A percentile compares a stretch with the other conserved stretches of the same genome.
phyloP scores from a whole-genome alignment of 2,113 vertebrate genomes.

The Dicerorhinus sumatrensis region DNA sequence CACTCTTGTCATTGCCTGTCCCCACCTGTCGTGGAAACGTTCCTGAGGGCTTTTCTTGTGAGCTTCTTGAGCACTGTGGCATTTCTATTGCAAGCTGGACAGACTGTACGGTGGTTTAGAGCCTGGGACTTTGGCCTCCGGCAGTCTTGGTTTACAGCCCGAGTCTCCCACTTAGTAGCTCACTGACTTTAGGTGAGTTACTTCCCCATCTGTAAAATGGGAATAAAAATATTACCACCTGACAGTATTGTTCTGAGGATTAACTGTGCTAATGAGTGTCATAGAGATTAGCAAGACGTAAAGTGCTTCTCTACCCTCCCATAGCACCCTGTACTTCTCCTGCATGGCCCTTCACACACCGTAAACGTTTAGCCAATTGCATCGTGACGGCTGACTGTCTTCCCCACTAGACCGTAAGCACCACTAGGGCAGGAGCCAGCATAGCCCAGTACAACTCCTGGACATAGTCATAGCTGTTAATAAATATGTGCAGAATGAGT shows the following conservation, averaged over 20 bases:
- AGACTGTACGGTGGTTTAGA: background rate
- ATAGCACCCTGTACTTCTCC: background rate
- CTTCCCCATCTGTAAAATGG: background rate
- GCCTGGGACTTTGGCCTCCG: background rate
- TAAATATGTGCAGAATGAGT: background rate
- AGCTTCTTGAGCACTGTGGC: background rate
- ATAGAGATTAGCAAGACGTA: background rate
- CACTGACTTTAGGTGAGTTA: background rate
- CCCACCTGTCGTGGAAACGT: background rate
- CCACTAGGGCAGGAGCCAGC: background rate
- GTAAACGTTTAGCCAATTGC: background rate
- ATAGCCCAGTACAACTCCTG: background rate
- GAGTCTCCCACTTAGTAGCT: background rate
- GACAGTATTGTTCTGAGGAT: background rate
- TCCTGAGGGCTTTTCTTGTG: background rate
- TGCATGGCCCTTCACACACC: accelerated
- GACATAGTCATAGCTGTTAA: background rate
- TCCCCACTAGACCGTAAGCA: background rate
- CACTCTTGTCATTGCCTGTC: background rate
- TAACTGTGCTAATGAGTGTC: background rate
- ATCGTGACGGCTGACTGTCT: accelerated
- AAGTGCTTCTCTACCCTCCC: too few relatives aligned
- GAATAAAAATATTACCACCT: background rate
- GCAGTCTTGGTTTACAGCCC: background rate
- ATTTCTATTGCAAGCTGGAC: background rate